Conservation (phyloP, 2,113 vertebrate species). For the Thamnaconus septentrionalis region DNA sequence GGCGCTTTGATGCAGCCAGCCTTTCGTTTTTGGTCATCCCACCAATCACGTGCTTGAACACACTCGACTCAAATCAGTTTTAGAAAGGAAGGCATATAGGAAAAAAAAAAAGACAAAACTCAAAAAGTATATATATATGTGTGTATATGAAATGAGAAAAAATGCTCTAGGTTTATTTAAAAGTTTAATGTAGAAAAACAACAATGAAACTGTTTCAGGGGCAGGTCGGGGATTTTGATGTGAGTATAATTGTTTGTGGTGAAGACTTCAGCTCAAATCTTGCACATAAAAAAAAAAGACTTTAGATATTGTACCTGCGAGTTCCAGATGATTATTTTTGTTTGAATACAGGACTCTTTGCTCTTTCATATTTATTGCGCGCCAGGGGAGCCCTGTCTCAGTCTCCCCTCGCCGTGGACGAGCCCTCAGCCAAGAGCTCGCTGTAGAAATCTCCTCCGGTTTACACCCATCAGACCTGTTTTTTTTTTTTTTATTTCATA, state of each 20-base stretch:
- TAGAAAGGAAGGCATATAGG: constrained; percentile 64
- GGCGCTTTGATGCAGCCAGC: constrained; percentile 46
- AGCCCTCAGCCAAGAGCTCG: constrained; percentile 38
- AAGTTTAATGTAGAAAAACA: constrained; percentile 68
- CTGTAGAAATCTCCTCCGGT: constrained; percentile 52
- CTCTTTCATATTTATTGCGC: constrained; percentile 80
- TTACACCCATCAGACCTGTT: constrained; percentile 45
- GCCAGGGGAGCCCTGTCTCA: constrained; percentile 41
- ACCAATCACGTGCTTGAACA: constrained; percentile 32
- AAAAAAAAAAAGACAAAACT: constrained; percentile 62
- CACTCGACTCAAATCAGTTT: constrained; percentile 32
- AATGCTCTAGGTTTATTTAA: constrained; percentile 80
- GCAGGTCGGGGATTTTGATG: constrained; percentile 52
- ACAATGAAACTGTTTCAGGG: constrained; percentile 38
- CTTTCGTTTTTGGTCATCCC: constrained; percentile 1
- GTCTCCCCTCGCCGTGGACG: constrained; percentile 23
- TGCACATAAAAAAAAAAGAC: constrained; percentile 81
- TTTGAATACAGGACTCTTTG: constrained; percentile 70
- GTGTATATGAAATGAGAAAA: constrained; percentile 76
- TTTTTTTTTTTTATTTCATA: constrained; percentile 37
- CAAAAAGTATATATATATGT: constrained; percentile 74
- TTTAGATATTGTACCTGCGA: constrained; percentile 80
- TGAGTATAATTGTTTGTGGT: constrained; percentile 75
- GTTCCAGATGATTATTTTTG: constrained; percentile 74
- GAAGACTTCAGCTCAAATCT: constrained; percentile 75